Percentiles rank a stretch among this genome's conserved stretches.
Evolutionary conservation across 2,113 vertebrate species (phyloP).

Genomic region (Daphoenositta chrysoptera): DNA sequence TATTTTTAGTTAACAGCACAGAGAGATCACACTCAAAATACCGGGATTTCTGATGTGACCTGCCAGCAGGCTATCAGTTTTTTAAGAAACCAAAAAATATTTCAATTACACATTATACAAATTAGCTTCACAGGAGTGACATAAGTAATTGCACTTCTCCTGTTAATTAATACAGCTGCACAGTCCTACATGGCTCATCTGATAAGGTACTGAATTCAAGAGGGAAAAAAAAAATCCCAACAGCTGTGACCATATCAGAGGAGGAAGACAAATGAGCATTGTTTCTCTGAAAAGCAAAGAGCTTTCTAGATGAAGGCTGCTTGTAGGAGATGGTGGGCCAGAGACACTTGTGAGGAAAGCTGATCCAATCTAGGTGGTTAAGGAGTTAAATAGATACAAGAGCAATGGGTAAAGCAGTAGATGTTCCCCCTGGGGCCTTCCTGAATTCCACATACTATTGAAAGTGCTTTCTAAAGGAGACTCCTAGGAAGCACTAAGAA

Average conservation of each 20-base stretch:
- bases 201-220: neutral
- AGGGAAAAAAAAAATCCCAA: neutral
- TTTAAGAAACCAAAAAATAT: neutral
- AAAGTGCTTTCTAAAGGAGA: neutral
- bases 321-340: neutral
- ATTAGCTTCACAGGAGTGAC: neutral
- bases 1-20: neutral
- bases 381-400: neutral
- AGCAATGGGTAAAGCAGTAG: neutral
- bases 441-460: neutral
- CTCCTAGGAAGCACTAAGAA: neutral
- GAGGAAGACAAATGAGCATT: neutral
- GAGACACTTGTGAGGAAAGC: neutral
- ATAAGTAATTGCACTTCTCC: neutral
- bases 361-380: neutral
- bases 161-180: conserved; percentile 1
- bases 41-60: neutral
- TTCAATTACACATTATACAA: neutral
- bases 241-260: neutral
- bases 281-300: neutral
- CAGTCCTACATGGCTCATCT: neutral
- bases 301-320: neutral
- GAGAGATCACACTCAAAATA: neutral
- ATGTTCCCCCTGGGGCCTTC: neutral
- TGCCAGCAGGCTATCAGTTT: neutral